phyloP scores from a whole-genome alignment of 2,113 vertebrate genomes.

The Laticauda colubrina region DNA sequence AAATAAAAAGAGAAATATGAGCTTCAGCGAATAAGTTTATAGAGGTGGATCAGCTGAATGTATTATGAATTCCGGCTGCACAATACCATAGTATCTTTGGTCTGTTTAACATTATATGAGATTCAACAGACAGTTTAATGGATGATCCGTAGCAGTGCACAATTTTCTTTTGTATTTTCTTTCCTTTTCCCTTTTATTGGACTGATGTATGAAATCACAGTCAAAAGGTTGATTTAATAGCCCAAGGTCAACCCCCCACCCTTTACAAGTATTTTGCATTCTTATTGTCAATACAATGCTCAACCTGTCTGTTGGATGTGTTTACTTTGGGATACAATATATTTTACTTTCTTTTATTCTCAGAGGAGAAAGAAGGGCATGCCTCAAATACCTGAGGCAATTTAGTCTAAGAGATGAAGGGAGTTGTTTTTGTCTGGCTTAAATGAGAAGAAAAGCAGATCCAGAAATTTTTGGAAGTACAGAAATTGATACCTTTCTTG shows the following conservation, averaged over 20 bases:
- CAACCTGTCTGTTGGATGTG: slow-evolving; percentile 58
- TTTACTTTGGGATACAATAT: slow-evolving; percentile 52
- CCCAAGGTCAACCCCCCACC: slow-evolving; percentile 56
- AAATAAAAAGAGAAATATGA: slow-evolving; percentile 30
- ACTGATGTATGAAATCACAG: slow-evolving; percentile 46
- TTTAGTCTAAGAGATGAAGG: slow-evolving; percentile 32
- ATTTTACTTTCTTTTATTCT: slow-evolving; percentile 38
- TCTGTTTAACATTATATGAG: slow-evolving; percentile 68
- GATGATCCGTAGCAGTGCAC: slow-evolving; percentile 63
- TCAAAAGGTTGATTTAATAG: slow-evolving; percentile 55
- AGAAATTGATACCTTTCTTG: slow-evolving; percentile 2
- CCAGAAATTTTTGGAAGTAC: slow-evolving; percentile 29
- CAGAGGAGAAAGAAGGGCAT: slow-evolving; percentile 16
- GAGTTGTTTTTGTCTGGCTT: not conserved
- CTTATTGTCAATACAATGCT: slow-evolving; percentile 56
- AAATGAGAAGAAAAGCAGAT: slow-evolving; percentile 28
- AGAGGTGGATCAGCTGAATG: slow-evolving; percentile 26
- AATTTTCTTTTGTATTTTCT: slow-evolving; percentile 30
- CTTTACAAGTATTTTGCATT: slow-evolving; percentile 56
- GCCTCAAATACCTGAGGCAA: slow-evolving; percentile 39
- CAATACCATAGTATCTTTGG: slow-evolving; percentile 54
- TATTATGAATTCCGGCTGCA: slow-evolving; percentile 50
- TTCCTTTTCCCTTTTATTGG: slow-evolving; percentile 28
- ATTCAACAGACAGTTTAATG: slow-evolving; percentile 71
- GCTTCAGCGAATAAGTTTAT: slow-evolving; percentile 28